Base-by-base conservation (phyloP, 2,113 vertebrate species). In the Engystomops pustulosus region DNA sequence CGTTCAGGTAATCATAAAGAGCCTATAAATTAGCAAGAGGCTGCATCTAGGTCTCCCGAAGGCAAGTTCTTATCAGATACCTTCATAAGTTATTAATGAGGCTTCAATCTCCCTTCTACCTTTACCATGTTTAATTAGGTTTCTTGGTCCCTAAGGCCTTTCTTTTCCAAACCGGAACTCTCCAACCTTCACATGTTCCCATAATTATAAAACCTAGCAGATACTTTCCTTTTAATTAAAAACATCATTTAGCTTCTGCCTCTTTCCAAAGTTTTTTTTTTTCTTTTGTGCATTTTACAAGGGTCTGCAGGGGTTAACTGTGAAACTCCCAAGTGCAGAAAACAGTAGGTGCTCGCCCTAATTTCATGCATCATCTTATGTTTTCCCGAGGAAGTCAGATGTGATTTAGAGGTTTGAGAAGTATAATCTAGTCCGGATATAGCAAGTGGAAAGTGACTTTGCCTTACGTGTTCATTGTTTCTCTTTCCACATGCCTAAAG, bases 111-210 rank as follows among this genome's bases (percentile, higher is more conserved):
- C 74, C 75, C 83, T 70, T 79, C 74, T 79, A 70, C 75, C 83
- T 85, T 85, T 85, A 79, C 83, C 83, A 85, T 85, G 83, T 85
- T 84, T 85, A 85, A 85, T 85, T 85, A 85, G 83, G 83, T 85
- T 85, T 85, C 62, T 62, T 70, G 34, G 74, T 85, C 83, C 83
- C 83, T 79, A 70, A 79, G 83, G 83, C 74, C 62, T 79, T 85
- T 79, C 47, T 79, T 85, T 85, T 79, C 70, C 62, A 69, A n/a
- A 70, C 74, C 65, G 45, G 62, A 79, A 85, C 83, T 79, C 49
- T 69, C 75, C 83, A 85, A 85, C 74, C 75, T 85, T 79, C 83
- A 85, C 83, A 85, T 85, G 83, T 85, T 85, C 83, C 23, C 74
- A 17, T 85, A 78, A 85, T 85, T 85, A 85, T 55, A 85, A 85